Base-by-base conservation (phyloP, 2,888 invertebrate genomes). In the Lithophane leautieri region DNA sequence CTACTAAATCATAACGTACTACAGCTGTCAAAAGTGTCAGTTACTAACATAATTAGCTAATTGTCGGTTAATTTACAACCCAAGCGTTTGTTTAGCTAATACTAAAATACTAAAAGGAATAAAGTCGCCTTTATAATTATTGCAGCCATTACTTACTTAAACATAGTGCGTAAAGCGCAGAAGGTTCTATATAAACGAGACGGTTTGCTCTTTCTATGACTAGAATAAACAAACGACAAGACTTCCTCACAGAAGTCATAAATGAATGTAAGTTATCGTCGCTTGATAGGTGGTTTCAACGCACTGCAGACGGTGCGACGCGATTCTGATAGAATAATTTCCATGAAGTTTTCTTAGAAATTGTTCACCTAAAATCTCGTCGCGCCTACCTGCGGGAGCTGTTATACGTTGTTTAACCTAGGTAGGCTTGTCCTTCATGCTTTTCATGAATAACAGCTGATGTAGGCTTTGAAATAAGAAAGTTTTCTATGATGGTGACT, bases 101-200 rank as follows among this genome's bases (percentile, higher is more conserved):
- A 52, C 50, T 44, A 58, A 28, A 63, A 50, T 34, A 77, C 16
- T 56, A 50, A 63, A 52, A 34, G 34, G 50, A 34, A 58, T 70
- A 58, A 28, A 77, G 16, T 52, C 16, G 42, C 50, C 9, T 63
- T 58, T 78, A 65, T 40, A 65, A 40, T 70, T 25, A 78, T 78
- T 58, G 77, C 58, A 22, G 16, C 14, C 34, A 58, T 34, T 9
- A 11, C n/a, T 66, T 16, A 9, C 28, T 67, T 0, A 52, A 11
- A 42, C 58, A 6, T 4, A 25, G 6, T n/a, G 22, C n/a, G 8
- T 54, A 63, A 52, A 2, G n/a, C 14, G 8, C 63, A 78, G 78
- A 65, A 78, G 78, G 44, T 70, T 52, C 25, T 0, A 25, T 9
- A 19, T 50, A 28, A 50, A 19, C 19, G 28, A 34, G 60, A 60